Base-by-base conservation (phyloP, 2,888 invertebrate species). In the Troilus luridus region DNA sequence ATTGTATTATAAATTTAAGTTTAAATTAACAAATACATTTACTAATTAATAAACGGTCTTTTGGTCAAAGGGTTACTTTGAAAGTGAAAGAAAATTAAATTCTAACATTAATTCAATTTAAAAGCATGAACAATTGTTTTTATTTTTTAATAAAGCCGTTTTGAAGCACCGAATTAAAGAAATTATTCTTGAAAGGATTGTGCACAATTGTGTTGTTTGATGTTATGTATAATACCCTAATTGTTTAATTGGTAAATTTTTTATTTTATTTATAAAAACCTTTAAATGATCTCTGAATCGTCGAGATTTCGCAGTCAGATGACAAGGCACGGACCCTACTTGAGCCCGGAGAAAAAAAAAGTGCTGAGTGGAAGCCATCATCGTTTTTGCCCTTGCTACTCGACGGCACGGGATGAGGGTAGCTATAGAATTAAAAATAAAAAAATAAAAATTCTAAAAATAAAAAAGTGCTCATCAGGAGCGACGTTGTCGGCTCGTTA, bases 361-460 rank as follows among this genome's bases (percentile, higher is more conserved):
- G 27, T 41, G 72, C 72, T 77, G 72, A 77, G 72, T 41, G 72
- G 72, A 41, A 41, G 27, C 41, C 27, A 77, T 77, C 72, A 41
- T 77, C 27, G 27, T 77, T 77, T 77, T 77, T 77, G 41, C 41
- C 41, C 72, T 6, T 9, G 19, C 27, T 77, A 77, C 72, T 77
- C 41, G 72, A 77, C 27, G 27, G 41, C 72, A 77, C 17, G 72
- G 41, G 27, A 77, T 27, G 72, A 77, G 72, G 72, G 85, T 85
- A 85, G 56, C n/a, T n/a, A 85, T 58, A 41, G 41, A 85, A 85
- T 56, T 41, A 85, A 58, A 85, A 85, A 85, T 56, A 85, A 81
- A 81, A 19, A 85, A 58, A 85, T 56, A 56, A 81, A 85, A 81
- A 81, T 8, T n/a, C 17, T 17, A 41, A 77, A 77, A 77, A 41